Evolutionary conservation across 2,113 vertebrate genomes (phyloP).

Genomic region (Cebidichthys violaceus): DNA sequence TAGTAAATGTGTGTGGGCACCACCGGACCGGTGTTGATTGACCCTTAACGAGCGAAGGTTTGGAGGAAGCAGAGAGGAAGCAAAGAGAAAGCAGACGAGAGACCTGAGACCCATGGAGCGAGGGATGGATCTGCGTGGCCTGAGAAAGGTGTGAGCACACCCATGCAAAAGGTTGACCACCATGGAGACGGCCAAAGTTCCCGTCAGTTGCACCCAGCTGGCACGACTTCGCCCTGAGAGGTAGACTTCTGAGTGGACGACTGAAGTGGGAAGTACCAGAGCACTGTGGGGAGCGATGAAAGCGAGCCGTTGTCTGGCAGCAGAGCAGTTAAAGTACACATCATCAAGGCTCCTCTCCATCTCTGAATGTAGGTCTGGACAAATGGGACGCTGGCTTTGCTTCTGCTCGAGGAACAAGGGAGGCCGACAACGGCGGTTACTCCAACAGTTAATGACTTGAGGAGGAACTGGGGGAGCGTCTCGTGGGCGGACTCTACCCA

Average conservation of each 20-base stretch:
- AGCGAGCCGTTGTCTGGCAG: not conserved
- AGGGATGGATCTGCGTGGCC: not conserved
- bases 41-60: not conserved
- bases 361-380: not conserved
- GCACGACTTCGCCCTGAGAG: not conserved
- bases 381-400: not conserved
- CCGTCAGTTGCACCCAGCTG: not conserved
- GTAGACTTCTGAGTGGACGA: not conserved
- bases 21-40: not conserved
- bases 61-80: not conserved
- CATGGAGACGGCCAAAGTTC: not conserved
- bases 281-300: not conserved
- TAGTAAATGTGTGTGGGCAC: not conserved
- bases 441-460: not conserved
- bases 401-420: not conserved
- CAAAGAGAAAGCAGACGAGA: not conserved
- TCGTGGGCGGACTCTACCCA: not conserved
- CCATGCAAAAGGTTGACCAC: not conserved
- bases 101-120: not conserved
- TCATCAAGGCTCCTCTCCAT: not conserved
- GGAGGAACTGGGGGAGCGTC: slow-evolving; percentile 8
- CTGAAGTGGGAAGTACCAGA: not conserved
- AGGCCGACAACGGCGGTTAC: not conserved
- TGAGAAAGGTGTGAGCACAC: not conserved
- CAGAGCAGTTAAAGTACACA: not conserved